Evolutionary conservation across 2,797 vertebrate species (phyloP), one percentile per base, ranked within the genome.

Genomic region (Prunella strophiata): DNA sequence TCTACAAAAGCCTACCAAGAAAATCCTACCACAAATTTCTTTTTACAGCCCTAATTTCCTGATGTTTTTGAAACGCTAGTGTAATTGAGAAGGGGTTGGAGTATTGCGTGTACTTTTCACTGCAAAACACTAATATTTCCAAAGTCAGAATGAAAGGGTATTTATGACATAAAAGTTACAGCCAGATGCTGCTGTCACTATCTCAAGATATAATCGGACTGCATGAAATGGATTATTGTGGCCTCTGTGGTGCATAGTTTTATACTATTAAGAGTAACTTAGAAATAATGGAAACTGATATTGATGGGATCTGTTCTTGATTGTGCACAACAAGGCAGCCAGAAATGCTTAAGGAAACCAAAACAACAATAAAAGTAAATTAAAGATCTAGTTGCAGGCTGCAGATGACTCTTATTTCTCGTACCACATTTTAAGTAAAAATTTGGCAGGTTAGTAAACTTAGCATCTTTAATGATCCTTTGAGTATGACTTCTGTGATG

Each of bases 271-370:
- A 87, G 47, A 63, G 52, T 50, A 91, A 67, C 62, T 94, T 94
- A 81, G 81, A 88, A 97, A 92, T 65, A 96, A 85, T 52, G 65
- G 81, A 96, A 96, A 91, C 48, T 83, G 75, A 91, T 95, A 89
- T 65, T 94, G 90, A 96, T 94, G 78, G 57, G 67, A 86, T 95
- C 93, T 97, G 93, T 91, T 96, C 74, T 94, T 87, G 68, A 96
- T 93, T 96, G 95, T 73, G 86, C 66, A 93, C 58, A 89, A 94
- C 40, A 89, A 83, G 55, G 54, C 77, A 92, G 85, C 65, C 86
- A 96, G 74, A 77, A 97, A 95, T 85, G 55, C 45, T 91, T 76
- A 94, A 85, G 63, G 62, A 96, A 96, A 93, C 63, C 11, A 27
- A 96, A 96, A 96, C 66, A 93, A 94, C 73, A 96, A 88, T 85